Conservation (phyloP, 2,888 invertebrate species). For the Pegoplata infirma region DNA sequence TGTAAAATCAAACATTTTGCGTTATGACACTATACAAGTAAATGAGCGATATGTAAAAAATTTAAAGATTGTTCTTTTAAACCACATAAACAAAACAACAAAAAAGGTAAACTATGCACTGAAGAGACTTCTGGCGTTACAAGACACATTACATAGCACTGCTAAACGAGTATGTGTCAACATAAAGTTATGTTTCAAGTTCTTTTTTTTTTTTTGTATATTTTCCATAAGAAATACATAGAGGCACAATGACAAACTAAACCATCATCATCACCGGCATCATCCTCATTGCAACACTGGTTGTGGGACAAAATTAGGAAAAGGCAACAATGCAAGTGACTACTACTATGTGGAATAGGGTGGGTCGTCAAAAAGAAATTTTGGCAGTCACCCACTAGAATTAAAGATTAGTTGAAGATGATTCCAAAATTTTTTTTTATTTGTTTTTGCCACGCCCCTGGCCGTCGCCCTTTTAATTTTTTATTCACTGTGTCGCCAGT, state of each 20-base stretch:
- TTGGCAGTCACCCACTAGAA: no score
- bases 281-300: constrained; percentile 46
- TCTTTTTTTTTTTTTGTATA: no score
- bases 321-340: constrained; percentile 40
- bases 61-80: background rate
- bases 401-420: no score
- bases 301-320: constrained; percentile 50
- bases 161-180: constrained; percentile 36
- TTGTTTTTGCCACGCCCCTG: no score
- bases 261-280: no score
- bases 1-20: no score
- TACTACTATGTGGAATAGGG: no score
- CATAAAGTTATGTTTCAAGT: constrained; percentile 17
- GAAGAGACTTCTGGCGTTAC: constrained; percentile 4
- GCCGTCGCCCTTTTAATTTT: no score
- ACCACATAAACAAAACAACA: constrained; percentile 40
- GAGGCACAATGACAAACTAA: constrained; percentile 21
- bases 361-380: no score
- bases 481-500: no score
- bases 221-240: background rate
- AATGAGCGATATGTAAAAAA: constrained; percentile 22
- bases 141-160: background rate
- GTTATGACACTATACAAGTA: no score
- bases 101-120: constrained; percentile 19
- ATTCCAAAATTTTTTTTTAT: no score